Evolutionary conservation across 2,797 vertebrate genomes (phyloP).

Genomic region (Pitangus sulphuratus): DNA sequence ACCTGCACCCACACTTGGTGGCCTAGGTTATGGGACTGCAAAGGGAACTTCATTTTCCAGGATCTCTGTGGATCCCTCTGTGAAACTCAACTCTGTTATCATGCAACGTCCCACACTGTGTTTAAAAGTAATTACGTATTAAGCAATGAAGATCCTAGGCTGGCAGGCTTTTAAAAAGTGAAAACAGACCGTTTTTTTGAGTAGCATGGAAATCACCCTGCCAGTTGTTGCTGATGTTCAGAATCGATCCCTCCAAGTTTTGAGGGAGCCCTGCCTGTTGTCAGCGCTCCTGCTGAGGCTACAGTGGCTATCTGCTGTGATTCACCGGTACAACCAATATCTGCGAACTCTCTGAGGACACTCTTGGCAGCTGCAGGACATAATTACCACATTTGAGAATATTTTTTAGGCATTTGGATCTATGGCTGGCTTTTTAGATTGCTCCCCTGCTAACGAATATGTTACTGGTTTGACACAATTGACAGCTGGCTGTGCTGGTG

Average conservation of each 20-base stretch:
- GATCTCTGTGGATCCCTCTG: not conserved
- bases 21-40: not conserved
- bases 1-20: not conserved
- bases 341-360: constrained; percentile 72
- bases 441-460: constrained; percentile 77
- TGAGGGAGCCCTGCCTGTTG: constrained; percentile 40
- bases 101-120: fast-evolving
- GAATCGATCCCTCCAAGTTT: constrained; percentile 50
- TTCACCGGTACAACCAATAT: constrained; percentile 58
- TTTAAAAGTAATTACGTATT: not conserved
- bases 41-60: not conserved
- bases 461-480: constrained; percentile 75
- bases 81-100: not conserved
- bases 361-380: constrained; percentile 76
- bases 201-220: not conserved
- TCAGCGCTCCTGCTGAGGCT: constrained; percentile 6
- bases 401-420: constrained; percentile 79
- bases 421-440: constrained; percentile 74
- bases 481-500: constrained; percentile 76
- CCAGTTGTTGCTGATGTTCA: not conserved
- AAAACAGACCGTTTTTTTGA: not conserved
- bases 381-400: constrained; percentile 79
- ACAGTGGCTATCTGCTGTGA: constrained; percentile 31
- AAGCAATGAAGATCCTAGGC: not conserved
- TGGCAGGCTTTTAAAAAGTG: not conserved